Conservation (phyloP, 2,113 vertebrate genomes). For the Hipposideros armiger region DNA sequence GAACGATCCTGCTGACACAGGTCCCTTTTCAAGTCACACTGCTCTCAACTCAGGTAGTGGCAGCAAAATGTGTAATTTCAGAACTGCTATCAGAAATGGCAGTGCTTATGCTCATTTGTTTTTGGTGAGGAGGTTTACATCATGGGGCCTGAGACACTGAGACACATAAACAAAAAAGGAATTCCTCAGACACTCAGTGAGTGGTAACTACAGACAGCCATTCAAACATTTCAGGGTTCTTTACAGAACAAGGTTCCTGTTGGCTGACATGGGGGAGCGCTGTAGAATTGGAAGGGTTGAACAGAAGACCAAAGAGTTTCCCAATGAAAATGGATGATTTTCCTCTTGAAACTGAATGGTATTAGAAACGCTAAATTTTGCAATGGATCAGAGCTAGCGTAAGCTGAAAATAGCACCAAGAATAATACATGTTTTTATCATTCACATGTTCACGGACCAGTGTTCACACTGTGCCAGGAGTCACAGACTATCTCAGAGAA, state of each 20-base stretch:
- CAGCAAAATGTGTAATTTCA: neutral
- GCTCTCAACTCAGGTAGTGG: neutral
- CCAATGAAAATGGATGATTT: neutral
- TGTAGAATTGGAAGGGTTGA: neutral
- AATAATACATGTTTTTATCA: neutral
- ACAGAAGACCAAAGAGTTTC: neutral
- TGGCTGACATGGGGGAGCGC: neutral
- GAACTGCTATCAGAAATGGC: neutral
- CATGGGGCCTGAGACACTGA: neutral
- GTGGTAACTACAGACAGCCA: neutral
- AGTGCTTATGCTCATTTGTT: neutral
- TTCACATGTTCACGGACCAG: neutral
- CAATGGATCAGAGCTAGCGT: neutral
- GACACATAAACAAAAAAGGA: neutral
- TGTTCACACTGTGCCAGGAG: neutral
- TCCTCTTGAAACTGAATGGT: neutral
- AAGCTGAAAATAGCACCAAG: neutral
- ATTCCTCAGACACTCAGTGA: conserved; percentile 28
- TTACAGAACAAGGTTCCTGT: neutral
- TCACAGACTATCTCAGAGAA: neutral
- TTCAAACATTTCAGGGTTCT: neutral
- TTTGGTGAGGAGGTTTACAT: neutral
- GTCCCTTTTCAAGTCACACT: neutral
- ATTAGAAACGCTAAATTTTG: neutral
- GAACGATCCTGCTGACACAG: neutral